phyloP scores from a whole-genome alignment of 2,113 vertebrate genomes.

The Echinops telfairi region DNA sequence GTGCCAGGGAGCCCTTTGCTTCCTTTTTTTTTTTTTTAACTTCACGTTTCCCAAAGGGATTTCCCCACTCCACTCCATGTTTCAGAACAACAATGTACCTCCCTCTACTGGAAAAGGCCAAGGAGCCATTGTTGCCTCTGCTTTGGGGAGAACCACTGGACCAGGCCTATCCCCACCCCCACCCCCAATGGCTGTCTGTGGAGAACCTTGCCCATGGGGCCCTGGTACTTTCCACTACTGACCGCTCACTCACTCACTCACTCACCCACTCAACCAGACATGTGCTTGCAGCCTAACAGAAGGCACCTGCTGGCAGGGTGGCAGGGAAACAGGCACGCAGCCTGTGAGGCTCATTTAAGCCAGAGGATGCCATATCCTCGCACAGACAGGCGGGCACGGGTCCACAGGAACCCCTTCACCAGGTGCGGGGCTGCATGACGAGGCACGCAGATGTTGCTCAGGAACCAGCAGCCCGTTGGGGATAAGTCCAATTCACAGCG shows the following conservation, averaged over 20 bases:
- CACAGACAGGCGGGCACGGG: background rate
- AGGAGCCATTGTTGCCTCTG: background rate
- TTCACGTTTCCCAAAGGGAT: too few species aligned
- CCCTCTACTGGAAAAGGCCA: background rate
- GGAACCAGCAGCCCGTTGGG: background rate
- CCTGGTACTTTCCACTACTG: background rate
- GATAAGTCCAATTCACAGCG: background rate
- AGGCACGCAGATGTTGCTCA: background rate
- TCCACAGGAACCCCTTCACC: fast-evolving
- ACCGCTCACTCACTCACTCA: background rate
- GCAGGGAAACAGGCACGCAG: background rate
- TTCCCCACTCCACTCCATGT: background rate
- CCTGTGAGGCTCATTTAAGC: background rate
- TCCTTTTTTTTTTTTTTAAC: too few species aligned
- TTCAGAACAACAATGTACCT: constrained; percentile 29
- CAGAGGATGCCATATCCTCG: background rate
- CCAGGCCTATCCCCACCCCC: background rate
- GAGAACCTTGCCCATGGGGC: background rate
- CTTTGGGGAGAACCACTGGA: background rate
- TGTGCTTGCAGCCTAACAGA: background rate
- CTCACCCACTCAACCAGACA: background rate
- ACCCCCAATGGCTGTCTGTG: too few species aligned
- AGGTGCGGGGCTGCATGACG: too few species aligned
- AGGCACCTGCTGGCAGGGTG: background rate
- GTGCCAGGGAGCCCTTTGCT: background rate